A percentile compares a stretch with the other conserved stretches of the same genome.
Conservation (phyloP, 2,797 vertebrate genomes). For the Falco columbarius region DNA sequence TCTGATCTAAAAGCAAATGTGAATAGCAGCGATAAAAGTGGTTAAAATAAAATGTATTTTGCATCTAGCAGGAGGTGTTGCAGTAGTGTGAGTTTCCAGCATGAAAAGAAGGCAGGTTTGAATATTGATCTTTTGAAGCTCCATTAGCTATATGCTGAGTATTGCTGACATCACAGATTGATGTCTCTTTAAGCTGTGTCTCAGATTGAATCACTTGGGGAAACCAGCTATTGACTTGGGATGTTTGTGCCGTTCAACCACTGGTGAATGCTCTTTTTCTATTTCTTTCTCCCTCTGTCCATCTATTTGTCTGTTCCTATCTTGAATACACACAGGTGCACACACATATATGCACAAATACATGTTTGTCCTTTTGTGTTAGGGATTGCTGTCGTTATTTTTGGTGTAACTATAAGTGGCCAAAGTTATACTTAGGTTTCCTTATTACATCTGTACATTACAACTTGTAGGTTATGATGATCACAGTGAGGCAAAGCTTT, state of each 20-base stretch:
- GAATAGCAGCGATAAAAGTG: background rate
- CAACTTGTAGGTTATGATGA: conserved; percentile 32
- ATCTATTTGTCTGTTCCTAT: background rate
- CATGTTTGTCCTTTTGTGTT: background rate
- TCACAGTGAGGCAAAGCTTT: background rate
- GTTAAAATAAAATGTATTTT: background rate
- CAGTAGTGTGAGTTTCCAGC: background rate
- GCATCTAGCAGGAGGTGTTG: background rate
- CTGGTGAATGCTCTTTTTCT: conserved; percentile 77
- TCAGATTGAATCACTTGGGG: conserved; percentile 84
- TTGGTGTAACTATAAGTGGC: background rate
- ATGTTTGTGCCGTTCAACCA: conserved; percentile 78
- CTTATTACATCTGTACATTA: conserved; percentile 81
- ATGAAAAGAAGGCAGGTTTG: conserved; percentile 77
- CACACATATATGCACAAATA: background rate
- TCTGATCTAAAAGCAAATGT: background rate
- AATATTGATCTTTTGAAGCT: conserved; percentile 88
- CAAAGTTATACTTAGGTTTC: conserved; percentile 79
- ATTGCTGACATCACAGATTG: conserved; percentile 87
- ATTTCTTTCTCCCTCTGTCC: background rate
- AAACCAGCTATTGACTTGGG: conserved; percentile 83
- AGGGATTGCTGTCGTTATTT: background rate
- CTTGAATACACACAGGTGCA: rapidly evolving
- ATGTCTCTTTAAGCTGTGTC: conserved; percentile 88
- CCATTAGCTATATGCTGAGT: conserved; percentile 85